Evolutionary conservation across 2,797 vertebrate species (phyloP), one percentile per base, ranked within the genome.

Genomic region (Pseudochromis fuscus): DNA sequence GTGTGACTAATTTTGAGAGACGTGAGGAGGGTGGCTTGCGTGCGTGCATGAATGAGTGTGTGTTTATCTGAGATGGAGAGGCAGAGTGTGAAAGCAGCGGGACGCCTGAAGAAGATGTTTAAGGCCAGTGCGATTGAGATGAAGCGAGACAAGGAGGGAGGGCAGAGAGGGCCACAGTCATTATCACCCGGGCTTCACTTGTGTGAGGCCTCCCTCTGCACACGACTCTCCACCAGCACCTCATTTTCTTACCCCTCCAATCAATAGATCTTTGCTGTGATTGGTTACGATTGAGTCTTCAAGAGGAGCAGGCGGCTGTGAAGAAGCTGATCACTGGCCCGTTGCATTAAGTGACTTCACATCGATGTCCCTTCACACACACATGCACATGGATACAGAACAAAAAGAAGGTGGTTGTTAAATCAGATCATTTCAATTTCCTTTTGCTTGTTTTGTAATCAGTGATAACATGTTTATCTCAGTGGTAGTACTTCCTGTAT

Each of bases 1-100:
- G 83, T 86, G 88, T 88, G 84, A 86, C 83, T 91, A 84, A 91
- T 92, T 81, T 81, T 83, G 78, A 87, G 66, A 72, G 77, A 85
- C 77, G 46, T 56, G 48, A 65, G 53, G 48, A 74, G 44, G 6
- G 18, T 66, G 64, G 50, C 38, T 18, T 7, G 57, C 55, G 62
- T 68, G 62, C 72, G 66, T 50, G 60, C 1, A 3, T 42, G 64
- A 30, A 18, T 56, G 55, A 58, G 19, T 30, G 56, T 62, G 65
- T 72, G 74, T 82, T 65, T 79, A 33, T 81, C 31, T 64, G 33
- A 68, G 51, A 49, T 25, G 12, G 40, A 70, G 49, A 19, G 58
- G 65, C 44, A 27, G 62, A 79, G 72, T 64, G 69, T 58, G 65
- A 84, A 81, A 83, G 60, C 85, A 75, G 75, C 79, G 35, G 76